These are phyloP conservation scores for Eurytoma californica DNA, from an alignment of 2,888 invertebrate genomes.

Conservation along the genomic window DNA sequence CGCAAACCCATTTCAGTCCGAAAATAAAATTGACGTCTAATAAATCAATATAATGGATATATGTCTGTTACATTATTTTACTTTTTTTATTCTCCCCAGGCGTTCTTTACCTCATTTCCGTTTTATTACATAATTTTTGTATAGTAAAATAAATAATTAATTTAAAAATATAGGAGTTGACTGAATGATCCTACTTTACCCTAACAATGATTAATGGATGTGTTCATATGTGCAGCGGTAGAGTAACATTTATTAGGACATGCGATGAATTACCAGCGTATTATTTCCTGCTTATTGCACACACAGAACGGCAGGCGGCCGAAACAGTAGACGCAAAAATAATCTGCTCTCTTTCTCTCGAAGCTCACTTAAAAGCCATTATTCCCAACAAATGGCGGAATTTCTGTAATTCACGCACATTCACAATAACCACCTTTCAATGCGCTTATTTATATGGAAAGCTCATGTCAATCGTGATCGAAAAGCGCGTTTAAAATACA, in stretches of 20 bases:
- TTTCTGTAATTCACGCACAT: constrained; percentile 22
- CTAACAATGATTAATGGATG: constrained; percentile 31
- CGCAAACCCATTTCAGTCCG: constrained; percentile 25
- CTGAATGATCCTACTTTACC: constrained; percentile 28
- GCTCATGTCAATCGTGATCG: neutral
- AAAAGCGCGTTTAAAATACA: neutral
- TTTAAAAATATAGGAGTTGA: constrained; percentile 7
- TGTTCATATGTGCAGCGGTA: constrained; percentile 8
- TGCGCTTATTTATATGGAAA: constrained; percentile 32
- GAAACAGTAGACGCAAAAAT: constrained; percentile 26
- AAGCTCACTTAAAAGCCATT: neutral
- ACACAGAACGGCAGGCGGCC: neutral
- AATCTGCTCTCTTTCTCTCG: constrained; percentile 21
- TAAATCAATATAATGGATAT: neutral
- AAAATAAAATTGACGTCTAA: neutral
- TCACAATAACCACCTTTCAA: constrained; percentile 28
- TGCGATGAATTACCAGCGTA: constrained; percentile 33
- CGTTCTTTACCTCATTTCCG: neutral
- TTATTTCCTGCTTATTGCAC: constrained; percentile 16
- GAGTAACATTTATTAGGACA: constrained; percentile 39
- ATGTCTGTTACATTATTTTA: neutral
- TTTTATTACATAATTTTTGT: neutral
- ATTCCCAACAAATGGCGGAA: neutral
- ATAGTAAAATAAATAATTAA: neutral
- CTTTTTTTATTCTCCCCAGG: neutral